Conservation (phyloP, 1,140 invertebrate genomes). For the Phocides pigmalion region DNA sequence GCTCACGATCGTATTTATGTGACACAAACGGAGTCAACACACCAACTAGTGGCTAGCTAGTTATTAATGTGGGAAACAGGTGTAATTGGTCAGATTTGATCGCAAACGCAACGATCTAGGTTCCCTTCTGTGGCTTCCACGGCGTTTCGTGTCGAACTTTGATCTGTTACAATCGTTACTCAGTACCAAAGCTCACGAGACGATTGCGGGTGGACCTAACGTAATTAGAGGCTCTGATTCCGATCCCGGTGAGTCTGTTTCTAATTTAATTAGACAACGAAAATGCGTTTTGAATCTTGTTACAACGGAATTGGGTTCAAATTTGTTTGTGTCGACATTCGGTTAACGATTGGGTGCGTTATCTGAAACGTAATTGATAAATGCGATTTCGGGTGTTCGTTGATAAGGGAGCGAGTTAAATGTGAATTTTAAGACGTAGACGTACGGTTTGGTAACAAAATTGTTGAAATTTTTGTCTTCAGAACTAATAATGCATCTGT, state of each 20-base stretch:
- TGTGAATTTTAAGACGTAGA: neutral
- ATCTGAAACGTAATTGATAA: slow-evolving; percentile 15
- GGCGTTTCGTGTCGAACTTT: slow-evolving; percentile 15
- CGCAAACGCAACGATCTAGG: neutral
- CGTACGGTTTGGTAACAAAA: neutral
- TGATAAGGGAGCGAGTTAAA: neutral
- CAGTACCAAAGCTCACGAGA: neutral
- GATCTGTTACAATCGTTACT: slow-evolving; percentile 17
- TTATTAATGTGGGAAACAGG: slow-evolving; percentile 16
- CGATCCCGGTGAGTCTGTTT: slow-evolving; percentile 8
- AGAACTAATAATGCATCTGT: no score
- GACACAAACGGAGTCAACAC: slow-evolving; percentile 3
- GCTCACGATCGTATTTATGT: neutral
- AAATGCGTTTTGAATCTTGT: slow-evolving; percentile 2
- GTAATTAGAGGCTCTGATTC: slow-evolving; percentile 22
- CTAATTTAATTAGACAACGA: slow-evolving; percentile 9
- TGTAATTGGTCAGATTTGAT: slow-evolving; percentile 15
- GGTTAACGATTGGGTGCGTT: neutral
- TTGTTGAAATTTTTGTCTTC: no score
- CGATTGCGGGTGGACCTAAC: slow-evolving; percentile 9
- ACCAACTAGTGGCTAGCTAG: neutral
- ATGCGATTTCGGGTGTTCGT: slow-evolving; percentile 4
- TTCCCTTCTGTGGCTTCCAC: slow-evolving; percentile 12
- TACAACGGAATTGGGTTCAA: neutral
- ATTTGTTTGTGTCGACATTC: slow-evolving; percentile 1